Evolutionary conservation across 2,888 invertebrate genomes (phyloP).

Genomic region (Boloria selene): DNA sequence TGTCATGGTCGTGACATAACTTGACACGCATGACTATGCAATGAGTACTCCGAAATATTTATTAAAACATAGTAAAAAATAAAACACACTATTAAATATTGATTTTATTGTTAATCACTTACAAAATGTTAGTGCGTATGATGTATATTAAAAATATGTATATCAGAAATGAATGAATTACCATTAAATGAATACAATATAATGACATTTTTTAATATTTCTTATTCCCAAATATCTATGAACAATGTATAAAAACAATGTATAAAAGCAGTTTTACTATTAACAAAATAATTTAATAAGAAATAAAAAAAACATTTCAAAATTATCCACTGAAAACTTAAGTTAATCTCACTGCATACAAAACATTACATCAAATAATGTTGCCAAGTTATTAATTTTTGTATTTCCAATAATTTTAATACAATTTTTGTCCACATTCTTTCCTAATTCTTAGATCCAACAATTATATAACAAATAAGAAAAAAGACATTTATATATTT

Average conservation of each 20-base stretch:
- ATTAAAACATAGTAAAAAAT: background rate
- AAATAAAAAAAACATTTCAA: background rate
- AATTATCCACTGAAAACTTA: background rate
- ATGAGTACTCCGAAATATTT: slow-evolving; percentile 8
- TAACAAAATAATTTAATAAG: too few relatives aligned
- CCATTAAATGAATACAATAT: background rate
- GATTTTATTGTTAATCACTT: slow-evolving; percentile 19
- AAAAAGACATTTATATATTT: too few relatives aligned
- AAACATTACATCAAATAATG: slow-evolving; percentile 1
- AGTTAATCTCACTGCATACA: slow-evolving; percentile 2
- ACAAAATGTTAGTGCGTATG: slow-evolving; percentile 13
- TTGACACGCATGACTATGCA: slow-evolving; percentile 57
- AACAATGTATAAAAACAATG: too few relatives aligned
- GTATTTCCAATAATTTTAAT: background rate
- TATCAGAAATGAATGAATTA: background rate
- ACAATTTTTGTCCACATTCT: too few relatives aligned
- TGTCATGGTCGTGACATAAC: slow-evolving; percentile 66
- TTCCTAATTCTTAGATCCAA: too few relatives aligned
- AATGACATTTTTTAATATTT: background rate
- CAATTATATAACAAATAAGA: too few relatives aligned
- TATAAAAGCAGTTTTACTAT: too few relatives aligned
- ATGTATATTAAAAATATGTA: slow-evolving; percentile 8
- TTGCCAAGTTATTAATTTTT: slow-evolving; percentile 1
- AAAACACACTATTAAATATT: slow-evolving; percentile 12
- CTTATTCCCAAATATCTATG: too few relatives aligned